A percentile compares a stretch with the other conserved stretches of the same genome.
Evolutionary conservation across 1,140 invertebrate genomes (phyloP).

Genomic region (Panulirus ornatus): DNA sequence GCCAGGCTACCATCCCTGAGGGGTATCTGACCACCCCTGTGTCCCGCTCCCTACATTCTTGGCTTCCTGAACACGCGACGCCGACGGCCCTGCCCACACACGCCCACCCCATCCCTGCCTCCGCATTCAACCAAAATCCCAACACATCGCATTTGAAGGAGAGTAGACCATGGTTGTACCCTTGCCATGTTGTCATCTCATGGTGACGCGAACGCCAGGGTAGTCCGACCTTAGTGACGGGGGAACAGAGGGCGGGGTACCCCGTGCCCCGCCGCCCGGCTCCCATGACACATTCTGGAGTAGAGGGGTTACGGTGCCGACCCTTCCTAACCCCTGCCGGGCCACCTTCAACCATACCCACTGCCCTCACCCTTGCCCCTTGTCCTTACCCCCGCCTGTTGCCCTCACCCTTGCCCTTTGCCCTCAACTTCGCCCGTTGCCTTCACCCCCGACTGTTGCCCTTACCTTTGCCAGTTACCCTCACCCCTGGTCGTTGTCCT

Average conservation of each 20-base stretch:
- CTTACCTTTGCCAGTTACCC: no score
- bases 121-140: not conserved
- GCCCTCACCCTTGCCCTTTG: no score
- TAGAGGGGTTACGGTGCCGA: conserved; percentile 44
- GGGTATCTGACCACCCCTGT: conserved; percentile 61
- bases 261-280: conserved; percentile 2
- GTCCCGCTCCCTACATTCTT: conserved; percentile 59
- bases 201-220: conserved; percentile 31
- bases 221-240: not conserved
- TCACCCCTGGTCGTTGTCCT: no score
- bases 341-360: not conserved
- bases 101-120: not conserved
- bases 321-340: not conserved
- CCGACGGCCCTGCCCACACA: not conserved
- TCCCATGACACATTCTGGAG: conserved; percentile 61
- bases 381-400: no score
- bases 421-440: no score
- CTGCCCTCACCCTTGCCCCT: not conserved
- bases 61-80: conserved; percentile 11
- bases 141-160: conserved; percentile 22
- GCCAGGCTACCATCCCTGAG: conserved; percentile 56
- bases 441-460: no score
- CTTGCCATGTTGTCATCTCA: conserved; percentile 50
- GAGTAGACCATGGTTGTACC: conserved; percentile 39
- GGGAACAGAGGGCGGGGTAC: not conserved